Evolutionary conservation across 2,888 invertebrate species (phyloP).

Genomic region (Drosophila limbata): DNA sequence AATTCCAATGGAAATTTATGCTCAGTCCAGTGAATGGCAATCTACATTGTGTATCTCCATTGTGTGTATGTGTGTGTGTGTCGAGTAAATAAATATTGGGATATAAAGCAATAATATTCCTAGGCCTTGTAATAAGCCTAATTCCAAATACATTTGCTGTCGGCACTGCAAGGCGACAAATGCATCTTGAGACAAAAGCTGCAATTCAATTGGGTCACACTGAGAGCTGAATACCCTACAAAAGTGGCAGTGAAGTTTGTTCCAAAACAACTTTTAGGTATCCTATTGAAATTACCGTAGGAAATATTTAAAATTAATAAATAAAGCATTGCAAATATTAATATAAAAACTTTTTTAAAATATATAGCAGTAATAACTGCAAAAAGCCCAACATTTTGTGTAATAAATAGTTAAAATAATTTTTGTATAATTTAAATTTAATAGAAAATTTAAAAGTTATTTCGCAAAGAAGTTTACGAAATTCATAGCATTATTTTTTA

Average conservation of each 20-base stretch:
- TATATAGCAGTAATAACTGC: too few relatives aligned
- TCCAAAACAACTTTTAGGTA: background rate
- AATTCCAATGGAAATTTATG: conserved; percentile 68
- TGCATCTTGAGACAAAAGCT: background rate
- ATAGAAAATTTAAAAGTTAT: too few relatives aligned
- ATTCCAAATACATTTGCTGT: conserved; percentile 51
- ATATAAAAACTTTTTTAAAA: too few relatives aligned
- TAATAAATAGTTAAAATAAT: too few relatives aligned
- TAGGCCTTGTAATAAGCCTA: conserved; percentile 55
- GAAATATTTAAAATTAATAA: background rate
- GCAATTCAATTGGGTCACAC: background rate
- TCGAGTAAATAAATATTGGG: conserved; percentile 21
- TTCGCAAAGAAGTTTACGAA: too few relatives aligned
- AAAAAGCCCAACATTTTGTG: too few relatives aligned
- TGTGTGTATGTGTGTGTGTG: conserved; percentile 2
- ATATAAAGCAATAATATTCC: conserved; percentile 37
- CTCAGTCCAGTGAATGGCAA: conserved; percentile 19
- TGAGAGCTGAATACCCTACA: background rate
- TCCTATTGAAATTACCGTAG: background rate
- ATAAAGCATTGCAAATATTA: too few relatives aligned
- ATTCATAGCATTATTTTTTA: too few relatives aligned
- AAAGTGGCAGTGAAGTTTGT: background rate
- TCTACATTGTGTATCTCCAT: conserved; percentile 11
- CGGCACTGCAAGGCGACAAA: conserved; percentile 31
- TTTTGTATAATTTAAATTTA: too few relatives aligned